Conservation (phyloP, 2,113 vertebrate genomes). For the Hipposideros armiger region DNA sequence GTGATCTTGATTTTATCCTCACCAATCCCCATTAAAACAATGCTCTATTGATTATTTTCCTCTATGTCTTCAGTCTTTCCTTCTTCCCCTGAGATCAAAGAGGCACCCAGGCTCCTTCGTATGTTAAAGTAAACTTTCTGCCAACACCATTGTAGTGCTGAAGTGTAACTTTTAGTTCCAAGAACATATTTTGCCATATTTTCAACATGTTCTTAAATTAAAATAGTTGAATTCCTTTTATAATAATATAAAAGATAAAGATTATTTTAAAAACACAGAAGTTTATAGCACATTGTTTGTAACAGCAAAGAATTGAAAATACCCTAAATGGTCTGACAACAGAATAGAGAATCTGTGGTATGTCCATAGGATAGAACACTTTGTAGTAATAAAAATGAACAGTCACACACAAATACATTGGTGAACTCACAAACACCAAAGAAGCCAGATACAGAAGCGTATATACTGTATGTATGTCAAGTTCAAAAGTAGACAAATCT, state of each 20-base stretch:
- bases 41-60: neutral
- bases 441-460: neutral
- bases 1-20: neutral
- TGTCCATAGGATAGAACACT: neutral
- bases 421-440: neutral
- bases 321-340: neutral
- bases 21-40: neutral
- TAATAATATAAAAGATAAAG: neutral
- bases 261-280: neutral
- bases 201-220: neutral
- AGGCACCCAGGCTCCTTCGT: neutral
- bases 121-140: neutral
- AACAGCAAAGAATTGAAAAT: neutral
- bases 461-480: neutral
- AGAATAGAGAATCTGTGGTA: neutral
- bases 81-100: neutral
- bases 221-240: slow-evolving; percentile 3
- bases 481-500: neutral
- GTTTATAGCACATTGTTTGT: neutral
- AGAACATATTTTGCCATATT: neutral
- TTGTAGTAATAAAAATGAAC: neutral
- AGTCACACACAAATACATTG: neutral
- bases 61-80: neutral
- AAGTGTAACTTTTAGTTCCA: neutral
- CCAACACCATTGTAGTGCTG: neutral